Conservation (phyloP, 1,140 invertebrate genomes). For the Choristoneura fumiferana region DNA sequence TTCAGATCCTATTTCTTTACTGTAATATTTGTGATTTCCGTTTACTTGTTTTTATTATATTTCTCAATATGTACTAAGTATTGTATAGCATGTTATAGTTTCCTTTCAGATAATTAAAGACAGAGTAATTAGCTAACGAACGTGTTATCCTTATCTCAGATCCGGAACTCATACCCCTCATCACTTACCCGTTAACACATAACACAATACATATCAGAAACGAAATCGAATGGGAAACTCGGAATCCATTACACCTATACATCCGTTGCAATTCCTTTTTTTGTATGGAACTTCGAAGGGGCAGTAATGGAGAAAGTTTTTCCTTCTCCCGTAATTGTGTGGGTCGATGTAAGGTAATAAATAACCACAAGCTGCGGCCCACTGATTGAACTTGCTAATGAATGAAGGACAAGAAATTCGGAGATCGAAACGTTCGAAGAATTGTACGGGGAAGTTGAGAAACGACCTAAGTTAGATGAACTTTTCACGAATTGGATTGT, state of each 20-base stretch:
- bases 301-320: conserved; percentile 73
- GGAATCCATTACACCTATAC: conserved; percentile 64
- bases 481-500: not conserved
- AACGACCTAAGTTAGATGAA: conserved; percentile 39
- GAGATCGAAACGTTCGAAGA: conserved; percentile 48
- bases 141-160: too few relatives aligned
- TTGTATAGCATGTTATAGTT: too few relatives aligned
- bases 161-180: conserved; percentile 13
- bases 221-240: conserved; percentile 58
- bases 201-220: conserved; percentile 19
- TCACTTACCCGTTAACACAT: conserved; percentile 27
- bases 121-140: too few relatives aligned
- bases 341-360: conserved; percentile 72
- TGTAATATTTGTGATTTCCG: too few relatives aligned
- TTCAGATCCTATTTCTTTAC: too few relatives aligned
- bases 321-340: conserved; percentile 72
- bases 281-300: conserved; percentile 65
- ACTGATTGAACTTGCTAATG: conserved; percentile 77
- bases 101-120: too few relatives aligned
- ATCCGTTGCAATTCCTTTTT: conserved; percentile 64
- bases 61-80: too few relatives aligned
- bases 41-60: too few relatives aligned
- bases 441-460: conserved; percentile 32
- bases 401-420: conserved; percentile 70
- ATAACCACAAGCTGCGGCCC: conserved; percentile 64